phyloP scores from a whole-genome alignment of 2,797 vertebrate species.

The Sebastes reedi region DNA sequence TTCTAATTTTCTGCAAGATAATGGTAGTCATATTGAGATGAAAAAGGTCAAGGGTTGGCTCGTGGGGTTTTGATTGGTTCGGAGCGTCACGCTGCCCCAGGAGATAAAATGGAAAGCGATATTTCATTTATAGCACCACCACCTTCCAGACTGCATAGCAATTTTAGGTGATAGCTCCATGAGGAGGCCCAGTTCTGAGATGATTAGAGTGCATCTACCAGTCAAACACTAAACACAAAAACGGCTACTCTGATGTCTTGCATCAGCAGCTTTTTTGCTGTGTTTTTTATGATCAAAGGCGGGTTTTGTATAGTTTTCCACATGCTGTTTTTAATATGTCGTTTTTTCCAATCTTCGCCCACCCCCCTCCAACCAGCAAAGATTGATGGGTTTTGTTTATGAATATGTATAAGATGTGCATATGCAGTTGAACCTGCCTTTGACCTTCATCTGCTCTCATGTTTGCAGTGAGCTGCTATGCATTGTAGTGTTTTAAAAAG shows the following conservation, averaged over 20 bases:
- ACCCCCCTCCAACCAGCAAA: slow-evolving; percentile 53
- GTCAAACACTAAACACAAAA: slow-evolving; percentile 55
- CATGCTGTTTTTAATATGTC: slow-evolving; percentile 61
- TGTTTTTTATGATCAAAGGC: slow-evolving; percentile 51
- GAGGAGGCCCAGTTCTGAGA: slow-evolving; percentile 48
- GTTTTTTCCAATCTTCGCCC: slow-evolving; percentile 55
- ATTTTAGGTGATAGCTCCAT: slow-evolving; percentile 66
- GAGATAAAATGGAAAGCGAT: slow-evolving; percentile 76
- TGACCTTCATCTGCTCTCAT: slow-evolving; percentile 78
- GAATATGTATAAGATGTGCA: slow-evolving; percentile 79
- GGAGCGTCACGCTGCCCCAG: slow-evolving; percentile 67
- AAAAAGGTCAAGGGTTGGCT: slow-evolving; percentile 87
- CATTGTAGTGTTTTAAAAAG: slow-evolving; percentile 25
- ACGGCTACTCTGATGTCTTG: slow-evolving; percentile 36
- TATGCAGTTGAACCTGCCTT: slow-evolving; percentile 75
- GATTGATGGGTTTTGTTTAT: slow-evolving; percentile 77
- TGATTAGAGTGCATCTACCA: slow-evolving; percentile 63
- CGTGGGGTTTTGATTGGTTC: slow-evolving; percentile 84
- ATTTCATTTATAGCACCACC: slow-evolving; percentile 72
- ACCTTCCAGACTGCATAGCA: slow-evolving; percentile 45
- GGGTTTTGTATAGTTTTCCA: slow-evolving; percentile 36
- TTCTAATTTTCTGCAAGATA: slow-evolving; percentile 88
- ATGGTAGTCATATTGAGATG: slow-evolving; percentile 85
- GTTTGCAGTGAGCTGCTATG: slow-evolving; percentile 32
- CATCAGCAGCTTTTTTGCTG: slow-evolving; percentile 44